Evolutionary conservation across 2,888 invertebrate species (phyloP).

Genomic region (Lottia gigantea): DNA sequence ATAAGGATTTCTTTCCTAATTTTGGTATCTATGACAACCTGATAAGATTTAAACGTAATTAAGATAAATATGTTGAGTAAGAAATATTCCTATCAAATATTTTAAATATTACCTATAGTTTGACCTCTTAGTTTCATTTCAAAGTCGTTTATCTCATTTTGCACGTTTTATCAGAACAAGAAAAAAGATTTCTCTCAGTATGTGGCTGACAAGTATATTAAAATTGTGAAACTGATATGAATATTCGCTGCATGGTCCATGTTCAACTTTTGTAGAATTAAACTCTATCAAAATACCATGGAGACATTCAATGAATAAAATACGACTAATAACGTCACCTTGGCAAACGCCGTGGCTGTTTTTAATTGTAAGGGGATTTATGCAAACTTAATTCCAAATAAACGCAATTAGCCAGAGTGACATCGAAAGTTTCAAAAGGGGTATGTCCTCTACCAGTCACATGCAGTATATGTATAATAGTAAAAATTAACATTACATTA

Average conservation of each 20-base stretch:
- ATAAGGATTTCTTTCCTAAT: neutral
- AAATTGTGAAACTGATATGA: neutral
- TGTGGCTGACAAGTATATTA: slow-evolving; percentile 7
- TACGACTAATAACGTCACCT: too few species aligned
- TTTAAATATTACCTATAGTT: neutral
- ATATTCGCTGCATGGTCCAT: neutral
- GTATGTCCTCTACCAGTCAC: too few species aligned
- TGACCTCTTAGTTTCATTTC: slow-evolving; percentile 3
- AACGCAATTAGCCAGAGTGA: too few species aligned
- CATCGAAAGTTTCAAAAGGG: too few species aligned
- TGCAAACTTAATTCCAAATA: too few species aligned
- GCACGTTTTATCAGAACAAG: neutral
- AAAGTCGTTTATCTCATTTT: neutral
- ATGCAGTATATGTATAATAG: too few species aligned
- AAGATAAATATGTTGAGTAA: slow-evolving; percentile 7
- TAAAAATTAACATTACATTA: too few species aligned
- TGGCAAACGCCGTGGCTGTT: too few species aligned
- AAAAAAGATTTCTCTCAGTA: neutral
- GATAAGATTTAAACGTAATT: neutral
- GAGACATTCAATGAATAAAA: too few species aligned
- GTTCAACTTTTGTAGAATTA: slow-evolving; percentile 6
- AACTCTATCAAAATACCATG: too few species aligned
- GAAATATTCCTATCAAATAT: neutral
- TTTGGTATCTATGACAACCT: slow-evolving; percentile 6
- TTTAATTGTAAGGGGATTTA: too few species aligned